A percentile compares a stretch with the other conserved stretches of the same genome.
These are phyloP conservation scores for Ophioninae sp. DNA, from an alignment of 2,888 invertebrate species.

Conservation along the genomic window DNA sequence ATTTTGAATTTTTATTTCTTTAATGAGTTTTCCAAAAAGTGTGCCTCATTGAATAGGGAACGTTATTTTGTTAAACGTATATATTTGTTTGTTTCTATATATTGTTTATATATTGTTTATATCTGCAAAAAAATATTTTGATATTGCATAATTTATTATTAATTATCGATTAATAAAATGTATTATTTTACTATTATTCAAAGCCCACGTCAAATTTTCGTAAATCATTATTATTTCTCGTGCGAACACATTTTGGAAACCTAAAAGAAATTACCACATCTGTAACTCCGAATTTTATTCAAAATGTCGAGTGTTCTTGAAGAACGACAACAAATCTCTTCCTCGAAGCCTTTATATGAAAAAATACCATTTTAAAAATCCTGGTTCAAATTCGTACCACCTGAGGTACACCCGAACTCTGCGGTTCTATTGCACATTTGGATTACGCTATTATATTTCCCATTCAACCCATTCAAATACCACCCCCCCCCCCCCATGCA, in stretches of 20 bases:
- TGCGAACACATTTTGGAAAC: background rate
- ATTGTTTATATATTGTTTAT: background rate
- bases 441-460: conserved; percentile 32
- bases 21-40: too few relatives aligned
- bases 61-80: background rate
- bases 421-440: conserved; percentile 10
- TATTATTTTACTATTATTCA: background rate
- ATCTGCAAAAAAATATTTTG: background rate
- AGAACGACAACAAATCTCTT: background rate
- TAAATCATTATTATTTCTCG: background rate
- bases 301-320: background rate
- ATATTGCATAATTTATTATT: background rate
- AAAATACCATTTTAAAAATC: background rate
- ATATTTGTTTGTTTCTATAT: background rate
- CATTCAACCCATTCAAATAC: conserved; percentile 32
- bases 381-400: conserved; percentile 12
- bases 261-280: background rate
- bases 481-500: background rate
- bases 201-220: background rate
- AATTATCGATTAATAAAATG: background rate
- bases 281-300: background rate
- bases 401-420: background rate
- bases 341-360: background rate
- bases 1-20: too few relatives aligned
- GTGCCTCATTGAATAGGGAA: background rate